Base-by-base conservation (phyloP, 2,797 vertebrate genomes). In the Propithecus deckenii region DNA sequence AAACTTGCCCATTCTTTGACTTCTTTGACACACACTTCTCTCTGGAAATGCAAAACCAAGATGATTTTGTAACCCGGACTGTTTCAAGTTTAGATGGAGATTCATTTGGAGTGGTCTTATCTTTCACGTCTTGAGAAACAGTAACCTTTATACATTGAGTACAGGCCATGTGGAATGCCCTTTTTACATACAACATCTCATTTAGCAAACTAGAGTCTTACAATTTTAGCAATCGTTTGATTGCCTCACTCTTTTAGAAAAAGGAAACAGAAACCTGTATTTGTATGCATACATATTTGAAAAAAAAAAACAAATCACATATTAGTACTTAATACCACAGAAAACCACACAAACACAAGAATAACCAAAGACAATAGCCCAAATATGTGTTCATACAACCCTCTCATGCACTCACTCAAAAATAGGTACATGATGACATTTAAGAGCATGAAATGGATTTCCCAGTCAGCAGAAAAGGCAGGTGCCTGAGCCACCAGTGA, bases 321-420 rank as follows among this genome's bases (percentile, higher is more conserved):
- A n/a, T n/a, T n/a, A n/a, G 8, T 32, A 88, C 23, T 57, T 78
- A 89, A 80, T 83, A 72, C 15, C 63, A 75, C 32, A 78, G 59
- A 97, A 96, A 95, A 93, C 46, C 59, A 94, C 57, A 91, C 17
- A 63, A 83, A 89, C 48, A 91, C 22, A 79, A 88, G 95, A 94
- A 71, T 76, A 96, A 65, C 7, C 25, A 69, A 46, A 93, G 71
- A 80, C 8, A 85, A 87, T 8, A 74, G 63, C 32, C 43, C 48
- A 67, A 93, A 78, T 25, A 3, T 41, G n/a, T 55, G 48, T 89
- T 89, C 71, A 75, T 20, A 74, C 61, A 87, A 76, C 43, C 18
- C 46, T 88, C 9, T 46, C n/a, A 38, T 3, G 15, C 10, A 38
- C 46, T 85, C 74, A 55, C 28, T 72, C 32, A 80, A 84, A 92